These are phyloP conservation scores for Papilio elwesi DNA, from an alignment of 2,888 invertebrate species.

Conservation along the genomic window DNA sequence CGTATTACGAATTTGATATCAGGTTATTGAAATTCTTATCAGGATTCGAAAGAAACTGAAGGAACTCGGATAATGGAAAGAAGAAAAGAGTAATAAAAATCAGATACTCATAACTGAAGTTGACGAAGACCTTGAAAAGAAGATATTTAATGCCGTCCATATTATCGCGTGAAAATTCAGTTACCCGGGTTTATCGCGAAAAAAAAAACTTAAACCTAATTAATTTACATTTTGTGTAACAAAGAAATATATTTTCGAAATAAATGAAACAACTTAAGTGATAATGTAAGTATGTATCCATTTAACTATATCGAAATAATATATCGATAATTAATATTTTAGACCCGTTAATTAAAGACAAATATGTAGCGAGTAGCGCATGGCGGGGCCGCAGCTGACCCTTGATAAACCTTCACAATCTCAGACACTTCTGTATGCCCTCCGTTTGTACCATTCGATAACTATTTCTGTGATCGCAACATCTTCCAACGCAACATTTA, in stretches of 20 bases:
- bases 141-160: too few relatives aligned
- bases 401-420: constrained; percentile 72
- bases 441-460: constrained; percentile 61
- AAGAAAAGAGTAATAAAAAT: too few relatives aligned
- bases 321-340: constrained; percentile 2
- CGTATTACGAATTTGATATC: too few relatives aligned
- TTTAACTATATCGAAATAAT: neutral
- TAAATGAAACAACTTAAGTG: neutral
- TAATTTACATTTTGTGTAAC: neutral
- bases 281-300: neutral
- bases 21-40: too few relatives aligned
- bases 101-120: too few relatives aligned
- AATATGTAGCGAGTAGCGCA: constrained; percentile 48
- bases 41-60: too few relatives aligned
- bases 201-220: neutral
- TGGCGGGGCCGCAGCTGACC: constrained; percentile 60
- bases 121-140: too few relatives aligned
- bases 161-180: too few relatives aligned
- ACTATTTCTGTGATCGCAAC: constrained; percentile 40
- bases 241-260: neutral
- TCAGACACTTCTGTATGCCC: constrained; percentile 61
- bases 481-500: constrained; percentile 13
- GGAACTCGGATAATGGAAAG: too few relatives aligned
- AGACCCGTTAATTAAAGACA: constrained; percentile 39
- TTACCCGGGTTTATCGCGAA: too few relatives aligned